Conservation (phyloP, 1,140 invertebrate species). For the Zaprionus inermis region DNA sequence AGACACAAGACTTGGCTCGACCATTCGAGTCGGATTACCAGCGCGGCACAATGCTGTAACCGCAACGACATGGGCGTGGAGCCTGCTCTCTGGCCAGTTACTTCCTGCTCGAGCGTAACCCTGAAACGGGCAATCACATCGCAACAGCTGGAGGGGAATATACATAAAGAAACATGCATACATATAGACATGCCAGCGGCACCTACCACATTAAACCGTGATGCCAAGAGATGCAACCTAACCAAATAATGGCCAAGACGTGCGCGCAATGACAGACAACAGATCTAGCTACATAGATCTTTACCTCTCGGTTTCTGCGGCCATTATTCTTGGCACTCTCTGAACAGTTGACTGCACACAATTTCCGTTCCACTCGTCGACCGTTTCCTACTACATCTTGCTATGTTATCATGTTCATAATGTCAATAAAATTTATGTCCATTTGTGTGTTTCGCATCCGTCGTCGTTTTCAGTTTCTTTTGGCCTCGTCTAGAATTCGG, state of each 20-base stretch:
- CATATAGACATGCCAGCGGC: not conserved
- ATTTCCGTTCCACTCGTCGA: conserved; percentile 71
- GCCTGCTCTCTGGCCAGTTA: conserved; percentile 38
- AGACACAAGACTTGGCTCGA: not conserved
- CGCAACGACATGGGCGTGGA: conserved; percentile 16
- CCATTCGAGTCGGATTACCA: conserved; percentile 48
- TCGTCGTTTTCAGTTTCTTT: conserved; percentile 20
- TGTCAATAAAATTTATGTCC: conserved; percentile 82
- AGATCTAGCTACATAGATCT: conserved; percentile 6
- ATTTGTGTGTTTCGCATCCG: conserved; percentile 46
- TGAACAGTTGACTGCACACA: conserved; percentile 76
- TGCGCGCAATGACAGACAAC: conserved; percentile 52
- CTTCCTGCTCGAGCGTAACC: conserved; percentile 72
- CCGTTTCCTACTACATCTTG: conserved; percentile 67
- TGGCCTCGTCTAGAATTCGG: conserved; percentile 75
- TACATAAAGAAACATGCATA: not conserved
- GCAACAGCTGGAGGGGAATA: conserved; percentile 14
- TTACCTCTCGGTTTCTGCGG: conserved; percentile 2
- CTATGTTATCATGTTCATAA: conserved; percentile 71
- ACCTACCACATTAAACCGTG: not conserved
- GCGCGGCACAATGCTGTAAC: conserved; percentile 17
- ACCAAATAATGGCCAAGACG: conserved; percentile 60
- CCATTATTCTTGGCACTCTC: conserved; percentile 61
- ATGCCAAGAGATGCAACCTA: conserved; percentile 37
- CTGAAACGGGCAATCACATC: conserved; percentile 64